Evolutionary conservation across 2,888 invertebrate genomes (phyloP).

Genomic region (Troides oblongomaculatus): DNA sequence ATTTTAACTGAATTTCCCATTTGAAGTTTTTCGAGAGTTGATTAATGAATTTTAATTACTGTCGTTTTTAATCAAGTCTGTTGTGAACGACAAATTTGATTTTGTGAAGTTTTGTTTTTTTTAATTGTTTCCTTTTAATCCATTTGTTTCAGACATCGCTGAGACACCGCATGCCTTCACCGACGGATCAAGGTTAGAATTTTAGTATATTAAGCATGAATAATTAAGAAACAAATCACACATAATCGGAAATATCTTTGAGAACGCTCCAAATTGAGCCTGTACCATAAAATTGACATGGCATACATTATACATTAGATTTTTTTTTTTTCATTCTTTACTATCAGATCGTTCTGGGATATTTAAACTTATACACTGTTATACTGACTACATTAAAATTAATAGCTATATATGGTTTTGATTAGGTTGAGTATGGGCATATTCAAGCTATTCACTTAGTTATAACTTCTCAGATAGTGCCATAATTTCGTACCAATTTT

Average conservation of each 20-base stretch:
- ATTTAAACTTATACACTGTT: too few species aligned
- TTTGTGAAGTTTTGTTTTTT: conserved; percentile 25
- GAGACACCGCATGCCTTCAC: conserved; percentile 68
- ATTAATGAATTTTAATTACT: conserved; percentile 58
- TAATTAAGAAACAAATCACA: neutral
- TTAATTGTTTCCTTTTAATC: conserved; percentile 28
- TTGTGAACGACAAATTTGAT: conserved; percentile 19
- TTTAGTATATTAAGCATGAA: conserved; percentile 1
- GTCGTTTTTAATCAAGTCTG: conserved; percentile 35
- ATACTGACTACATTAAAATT: too few species aligned
- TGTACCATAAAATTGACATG: too few species aligned
- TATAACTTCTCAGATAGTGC: too few species aligned
- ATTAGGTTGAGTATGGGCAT: too few species aligned
- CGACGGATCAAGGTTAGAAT: conserved; percentile 68
- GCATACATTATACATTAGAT: too few species aligned
- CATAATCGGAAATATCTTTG: neutral
- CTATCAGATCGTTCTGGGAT: too few species aligned
- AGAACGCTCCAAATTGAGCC: neutral
- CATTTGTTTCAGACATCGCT: conserved; percentile 72
- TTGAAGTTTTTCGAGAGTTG: conserved; percentile 44
- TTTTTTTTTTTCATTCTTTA: too few species aligned
- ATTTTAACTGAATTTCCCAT: conserved; percentile 52
- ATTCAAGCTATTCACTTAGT: too few species aligned
- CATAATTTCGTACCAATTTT: too few species aligned
- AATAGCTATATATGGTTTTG: too few species aligned